A percentile compares a stretch with the other conserved stretches of the same genome.
Conservation (phyloP, 2,113 vertebrate species). For the Physeter macrocephalus region DNA sequence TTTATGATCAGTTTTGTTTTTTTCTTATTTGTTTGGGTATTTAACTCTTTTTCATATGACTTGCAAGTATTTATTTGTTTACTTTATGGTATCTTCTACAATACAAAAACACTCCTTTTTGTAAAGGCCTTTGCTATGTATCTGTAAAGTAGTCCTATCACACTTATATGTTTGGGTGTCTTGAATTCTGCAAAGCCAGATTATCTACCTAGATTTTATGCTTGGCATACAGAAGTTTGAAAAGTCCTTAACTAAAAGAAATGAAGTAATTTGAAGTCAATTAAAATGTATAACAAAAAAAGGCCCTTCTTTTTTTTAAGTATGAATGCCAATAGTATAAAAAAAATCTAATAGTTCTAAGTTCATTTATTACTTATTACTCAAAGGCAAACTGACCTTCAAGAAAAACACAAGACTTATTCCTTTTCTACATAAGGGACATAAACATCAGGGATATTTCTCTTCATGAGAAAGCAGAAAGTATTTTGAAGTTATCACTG, state of each 20-base stretch:
- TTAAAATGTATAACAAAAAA: conserved; percentile 5
- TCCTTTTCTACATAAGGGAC: background rate
- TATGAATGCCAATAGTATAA: background rate
- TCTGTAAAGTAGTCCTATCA: background rate
- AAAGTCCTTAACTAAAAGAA: background rate
- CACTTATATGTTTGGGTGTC: background rate
- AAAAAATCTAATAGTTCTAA: background rate
- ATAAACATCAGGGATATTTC: conserved; percentile 3
- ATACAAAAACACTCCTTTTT: background rate
- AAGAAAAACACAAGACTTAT: background rate
- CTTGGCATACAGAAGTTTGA: background rate
- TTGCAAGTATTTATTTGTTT: background rate
- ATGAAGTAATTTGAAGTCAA: background rate
- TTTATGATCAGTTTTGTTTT: background rate
- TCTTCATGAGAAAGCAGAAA: conserved; percentile 59
- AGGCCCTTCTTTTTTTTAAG: background rate
- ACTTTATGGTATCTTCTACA: background rate
- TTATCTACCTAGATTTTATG: background rate
- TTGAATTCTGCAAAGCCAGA: background rate
- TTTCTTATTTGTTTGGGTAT: background rate
- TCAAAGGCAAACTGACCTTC: background rate
- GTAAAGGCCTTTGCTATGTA: background rate
- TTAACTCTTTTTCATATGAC: background rate
- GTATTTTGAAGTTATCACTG: conserved; percentile 62
- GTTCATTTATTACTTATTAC: background rate